These are phyloP conservation scores for Scortum barcoo DNA, from an alignment of 2,113 vertebrate species.

Conservation along the genomic window DNA sequence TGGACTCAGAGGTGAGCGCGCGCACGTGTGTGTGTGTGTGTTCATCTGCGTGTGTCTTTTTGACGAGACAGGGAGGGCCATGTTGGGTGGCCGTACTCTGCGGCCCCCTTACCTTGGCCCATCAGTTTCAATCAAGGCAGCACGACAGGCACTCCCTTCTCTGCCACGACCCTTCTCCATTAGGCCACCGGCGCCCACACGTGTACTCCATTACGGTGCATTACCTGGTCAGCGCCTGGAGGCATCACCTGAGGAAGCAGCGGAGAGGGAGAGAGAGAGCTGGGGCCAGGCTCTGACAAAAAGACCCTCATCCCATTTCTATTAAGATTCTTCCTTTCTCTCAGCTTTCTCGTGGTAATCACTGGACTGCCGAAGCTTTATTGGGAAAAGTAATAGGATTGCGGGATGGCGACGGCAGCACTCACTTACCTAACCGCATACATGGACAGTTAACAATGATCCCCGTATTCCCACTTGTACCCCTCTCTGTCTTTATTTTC, in stretches of 20 bases:
- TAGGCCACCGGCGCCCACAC: conserved; percentile 73
- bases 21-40: conserved; percentile 3
- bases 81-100: conserved; percentile 64
- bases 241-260: conserved; percentile 39
- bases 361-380: conserved; percentile 74
- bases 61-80: conserved; percentile 52
- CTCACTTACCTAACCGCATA: conserved; percentile 61
- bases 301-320: conserved; percentile 65
- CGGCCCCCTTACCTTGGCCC: conserved; percentile 72
- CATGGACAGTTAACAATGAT: conserved; percentile 50
- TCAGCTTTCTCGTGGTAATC: conserved; percentile 69
- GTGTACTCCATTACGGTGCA: conserved; percentile 80
- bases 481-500: conserved; percentile 32
- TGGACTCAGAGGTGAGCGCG: conserved; percentile 66
- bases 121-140: conserved; percentile 85
- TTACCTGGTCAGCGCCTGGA: conserved; percentile 71
- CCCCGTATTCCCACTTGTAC: conserved; percentile 1
- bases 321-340: conserved; percentile 67
- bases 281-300: conserved; percentile 17
- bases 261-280: background rate
- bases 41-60: conserved; percentile 40
- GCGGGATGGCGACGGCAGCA: conserved; percentile 49
- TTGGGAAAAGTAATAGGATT: conserved; percentile 78
- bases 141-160: conserved; percentile 75
- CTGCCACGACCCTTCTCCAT: conserved; percentile 76